Conservation (phyloP, 2,888 invertebrate species). For the Caenorhabditis sp. region DNA sequence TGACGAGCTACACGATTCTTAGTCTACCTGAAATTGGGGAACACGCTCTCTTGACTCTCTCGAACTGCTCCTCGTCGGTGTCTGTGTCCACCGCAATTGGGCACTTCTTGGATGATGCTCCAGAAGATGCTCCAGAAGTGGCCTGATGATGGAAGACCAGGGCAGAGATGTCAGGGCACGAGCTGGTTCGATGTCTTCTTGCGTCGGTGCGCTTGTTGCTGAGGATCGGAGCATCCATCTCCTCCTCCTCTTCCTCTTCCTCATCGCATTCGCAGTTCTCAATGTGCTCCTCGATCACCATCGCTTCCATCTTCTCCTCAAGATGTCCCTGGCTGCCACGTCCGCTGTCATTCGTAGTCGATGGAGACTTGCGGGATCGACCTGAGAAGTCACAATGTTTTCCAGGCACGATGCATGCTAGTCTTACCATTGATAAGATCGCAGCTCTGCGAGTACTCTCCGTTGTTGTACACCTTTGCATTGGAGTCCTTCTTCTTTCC, state of each 20-base stretch:
- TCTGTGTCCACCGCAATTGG: constrained; percentile 69
- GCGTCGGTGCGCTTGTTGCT: constrained; percentile 45
- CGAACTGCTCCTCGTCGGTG: constrained; percentile 70
- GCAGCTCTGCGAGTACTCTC: constrained; percentile 72
- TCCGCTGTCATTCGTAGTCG: constrained; percentile 76
- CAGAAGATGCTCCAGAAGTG: constrained; percentile 23
- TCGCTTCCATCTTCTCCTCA: constrained; percentile 71
- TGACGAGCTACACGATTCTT: too few relatives aligned
- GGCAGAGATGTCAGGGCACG: constrained; percentile 67
- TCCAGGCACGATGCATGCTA: too few relatives aligned
- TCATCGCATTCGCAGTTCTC: constrained; percentile 35
- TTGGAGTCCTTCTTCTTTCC: constrained; percentile 66
- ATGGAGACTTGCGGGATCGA: constrained; percentile 76
- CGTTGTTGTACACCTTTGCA: constrained; percentile 62
- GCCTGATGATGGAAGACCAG: constrained; percentile 35
- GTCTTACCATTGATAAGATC: constrained; percentile 70
- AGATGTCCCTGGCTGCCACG: constrained; percentile 73
- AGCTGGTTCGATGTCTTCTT: constrained; percentile 49
- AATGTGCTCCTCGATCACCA: constrained; percentile 65
- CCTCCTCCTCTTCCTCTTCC: constrained; percentile 54
- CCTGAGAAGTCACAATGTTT: constrained; percentile 54
- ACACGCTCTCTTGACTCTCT: constrained; percentile 56
- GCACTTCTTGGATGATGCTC: constrained; percentile 49
- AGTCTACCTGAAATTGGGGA: constrained; percentile 62
- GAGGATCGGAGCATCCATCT: constrained; percentile 58